A percentile compares a stretch with the other conserved stretches of the same genome.
These are phyloP conservation scores for Quadroppia sp. DNA, from an alignment of 2,888 invertebrate species.

Conservation along the genomic window DNA sequence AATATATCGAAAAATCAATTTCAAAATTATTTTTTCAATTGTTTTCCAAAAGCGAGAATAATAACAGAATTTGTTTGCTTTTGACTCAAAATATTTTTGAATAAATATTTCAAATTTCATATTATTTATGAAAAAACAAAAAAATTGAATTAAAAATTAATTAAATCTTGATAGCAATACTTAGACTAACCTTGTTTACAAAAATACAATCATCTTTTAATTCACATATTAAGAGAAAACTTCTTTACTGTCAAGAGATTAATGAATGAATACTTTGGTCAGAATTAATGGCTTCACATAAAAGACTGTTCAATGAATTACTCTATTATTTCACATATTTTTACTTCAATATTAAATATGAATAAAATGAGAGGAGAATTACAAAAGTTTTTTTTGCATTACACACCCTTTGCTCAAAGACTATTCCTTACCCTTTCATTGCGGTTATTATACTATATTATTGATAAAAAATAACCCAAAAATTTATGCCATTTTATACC, in stretches of 20 bases:
- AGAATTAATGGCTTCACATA: not conserved
- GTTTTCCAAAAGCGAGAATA: too few species aligned
- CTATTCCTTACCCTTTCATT: not conserved
- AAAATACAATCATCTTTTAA: too few species aligned
- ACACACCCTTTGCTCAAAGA: not conserved
- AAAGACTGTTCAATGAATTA: not conserved
- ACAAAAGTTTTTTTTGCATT: not conserved
- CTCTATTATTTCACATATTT: not conserved
- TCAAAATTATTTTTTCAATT: too few species aligned
- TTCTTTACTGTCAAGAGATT: not conserved
- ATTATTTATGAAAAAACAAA: too few species aligned
- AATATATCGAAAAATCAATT: too few species aligned
- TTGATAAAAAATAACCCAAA: not conserved
- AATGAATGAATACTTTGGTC: not conserved
- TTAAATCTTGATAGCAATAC: too few species aligned
- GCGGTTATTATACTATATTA: not conserved
- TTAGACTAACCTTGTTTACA: too few species aligned
- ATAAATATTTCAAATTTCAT: too few species aligned
- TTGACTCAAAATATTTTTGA: too few species aligned
- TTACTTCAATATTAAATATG: not conserved
- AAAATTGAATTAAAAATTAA: too few species aligned
- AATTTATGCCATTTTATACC: constrained; percentile 13
- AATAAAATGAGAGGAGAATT: constrained; percentile 12
- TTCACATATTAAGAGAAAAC: not conserved
- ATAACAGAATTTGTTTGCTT: too few species aligned